A percentile compares a stretch with the other conserved stretches of the same genome.
These are phyloP conservation scores for Papilio elwesi DNA, from an alignment of 2,888 invertebrate species.

Conservation along the genomic window DNA sequence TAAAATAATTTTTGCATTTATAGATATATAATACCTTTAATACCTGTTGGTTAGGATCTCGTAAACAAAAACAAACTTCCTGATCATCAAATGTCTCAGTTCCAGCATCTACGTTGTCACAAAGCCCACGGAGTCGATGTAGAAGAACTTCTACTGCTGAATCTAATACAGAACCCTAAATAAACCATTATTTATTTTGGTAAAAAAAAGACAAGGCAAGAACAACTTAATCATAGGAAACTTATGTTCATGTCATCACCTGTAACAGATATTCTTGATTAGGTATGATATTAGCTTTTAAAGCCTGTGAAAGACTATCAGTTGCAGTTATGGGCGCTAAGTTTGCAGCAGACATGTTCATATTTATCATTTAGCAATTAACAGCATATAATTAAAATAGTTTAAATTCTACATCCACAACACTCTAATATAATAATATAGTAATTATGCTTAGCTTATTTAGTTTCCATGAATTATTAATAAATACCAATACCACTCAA, in stretches of 20 bases:
- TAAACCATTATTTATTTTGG: constrained; percentile 17
- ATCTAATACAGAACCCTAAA: constrained; percentile 95
- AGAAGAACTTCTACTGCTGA: constrained; percentile 95
- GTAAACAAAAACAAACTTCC: constrained; percentile 94
- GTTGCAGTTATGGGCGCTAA: constrained; percentile 87
- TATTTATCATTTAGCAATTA: not conserved
- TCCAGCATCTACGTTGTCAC: constrained; percentile 95
- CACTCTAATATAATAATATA: not conserved
- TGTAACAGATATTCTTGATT: constrained; percentile 95
- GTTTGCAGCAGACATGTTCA: constrained; percentile 65
- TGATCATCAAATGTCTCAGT: constrained; percentile 97
- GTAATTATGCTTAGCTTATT: not conserved
- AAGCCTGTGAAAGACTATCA: constrained; percentile 90
- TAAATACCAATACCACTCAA: not conserved
- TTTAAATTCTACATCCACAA: not conserved
- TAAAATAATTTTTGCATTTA: constrained; percentile 11
- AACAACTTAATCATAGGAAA: not conserved
- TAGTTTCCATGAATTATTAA: not conserved
- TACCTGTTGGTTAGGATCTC: constrained; percentile 86
- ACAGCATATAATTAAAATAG: not conserved
- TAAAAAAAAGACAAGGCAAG: constrained; percentile 14
- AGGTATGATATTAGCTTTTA: constrained; percentile 94
- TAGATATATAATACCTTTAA: not conserved
- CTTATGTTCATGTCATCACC: constrained; percentile 51
- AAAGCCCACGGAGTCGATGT: constrained; percentile 94